These are phyloP conservation scores for Octodon degus DNA, from an alignment of 2,113 vertebrate genomes.

Conservation along the genomic window DNA sequence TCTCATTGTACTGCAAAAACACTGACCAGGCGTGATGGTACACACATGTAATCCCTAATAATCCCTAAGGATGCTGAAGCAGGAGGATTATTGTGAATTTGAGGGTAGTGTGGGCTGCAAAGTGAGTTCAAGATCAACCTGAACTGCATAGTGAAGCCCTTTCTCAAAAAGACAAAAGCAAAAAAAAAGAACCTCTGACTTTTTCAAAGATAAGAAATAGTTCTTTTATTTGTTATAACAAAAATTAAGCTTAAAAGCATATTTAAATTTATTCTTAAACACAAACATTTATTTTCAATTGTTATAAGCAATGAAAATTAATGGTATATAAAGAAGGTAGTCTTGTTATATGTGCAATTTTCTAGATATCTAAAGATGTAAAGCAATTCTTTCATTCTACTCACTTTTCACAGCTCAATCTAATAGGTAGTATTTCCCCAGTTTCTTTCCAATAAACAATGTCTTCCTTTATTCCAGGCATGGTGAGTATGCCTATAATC, in stretches of 20 bases:
- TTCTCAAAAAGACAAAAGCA: no score
- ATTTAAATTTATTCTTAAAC: constrained; percentile 71
- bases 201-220: constrained; percentile 70
- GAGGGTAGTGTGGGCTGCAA: no score
- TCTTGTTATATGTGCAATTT: background rate
- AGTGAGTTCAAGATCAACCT: no score
- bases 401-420: background rate
- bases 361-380: background rate
- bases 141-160: no score
- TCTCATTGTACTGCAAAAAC: constrained; percentile 70
- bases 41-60: background rate
- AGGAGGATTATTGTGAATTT: no score
- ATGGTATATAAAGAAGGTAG: background rate
- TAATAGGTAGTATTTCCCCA: constrained; percentile 9
- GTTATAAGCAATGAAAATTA: background rate
- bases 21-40: no score
- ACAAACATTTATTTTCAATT: background rate
- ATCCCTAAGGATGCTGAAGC: background rate
- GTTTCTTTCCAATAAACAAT: constrained; percentile 64
- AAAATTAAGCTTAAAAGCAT: constrained; percentile 68
- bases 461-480: constrained; percentile 37
- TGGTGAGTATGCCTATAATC: background rate
- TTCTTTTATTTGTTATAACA: constrained; percentile 51
- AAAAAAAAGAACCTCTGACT: constrained; percentile 16
- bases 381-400: background rate